Base-by-base conservation (phyloP, 2,888 invertebrate species). In the Xanthorhoe spadicearia region DNA sequence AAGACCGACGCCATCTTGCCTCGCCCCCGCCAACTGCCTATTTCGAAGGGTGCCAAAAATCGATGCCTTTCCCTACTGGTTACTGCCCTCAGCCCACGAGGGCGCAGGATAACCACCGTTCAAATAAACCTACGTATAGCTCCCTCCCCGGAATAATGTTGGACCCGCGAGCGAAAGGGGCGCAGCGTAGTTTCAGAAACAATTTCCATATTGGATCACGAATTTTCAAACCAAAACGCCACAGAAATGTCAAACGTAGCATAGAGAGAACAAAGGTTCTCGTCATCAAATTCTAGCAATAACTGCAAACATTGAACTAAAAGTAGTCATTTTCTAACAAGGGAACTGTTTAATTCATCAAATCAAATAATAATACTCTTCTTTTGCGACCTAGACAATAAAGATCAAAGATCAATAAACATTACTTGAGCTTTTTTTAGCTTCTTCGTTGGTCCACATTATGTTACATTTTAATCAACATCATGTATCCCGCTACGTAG, bases 31-130 rank as follows among this genome's bases (percentile, higher is more conserved):
- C 76, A 76, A 78, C 83, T 81, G 79, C 75, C 68, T 73, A 71
- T 71, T 74, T 72, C 77, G 81, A 85, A 86, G 91, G 92, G 90
- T 90, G 90, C 87, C 90, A 80, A 92, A 93, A 92, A 93, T 92
- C 92, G 92, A 92, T 92, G 87, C 79, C 60, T 78, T 84, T 86
- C 90, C 92, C 90, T 88, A 80, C 61, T 68, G 54, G 82, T 83
- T 85, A 83, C 86, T 85, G 59, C 83, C 83, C 80, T 77, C 74
- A 80, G 80, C 81, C 81, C 79, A 78, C 75, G 83, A 83, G 89
- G 88, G 89, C 85, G 86, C 84, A 83, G 70, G 64, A 67, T 69
- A 56, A 80, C 82, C 83, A 77, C 76, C 81, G 80, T 82, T 83
- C 79, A 82, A 78, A 83, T 80, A 78, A 51, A 59, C 38, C 32